Evolutionary conservation across 1,140 invertebrate genomes (phyloP).

Genomic region (Antheraea pernyi): DNA sequence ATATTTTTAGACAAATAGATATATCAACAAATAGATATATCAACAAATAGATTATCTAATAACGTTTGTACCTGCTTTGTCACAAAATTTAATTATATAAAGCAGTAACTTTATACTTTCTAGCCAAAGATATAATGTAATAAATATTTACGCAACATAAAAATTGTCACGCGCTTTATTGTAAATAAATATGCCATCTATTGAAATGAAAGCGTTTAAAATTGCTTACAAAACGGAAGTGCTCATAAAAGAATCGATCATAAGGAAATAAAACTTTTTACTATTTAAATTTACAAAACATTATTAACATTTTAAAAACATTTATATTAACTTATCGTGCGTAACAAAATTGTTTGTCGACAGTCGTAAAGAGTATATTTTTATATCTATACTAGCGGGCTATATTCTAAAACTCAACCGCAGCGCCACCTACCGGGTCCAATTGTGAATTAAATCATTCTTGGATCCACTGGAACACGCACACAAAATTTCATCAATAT

Average conservation of each 20-base stretch:
- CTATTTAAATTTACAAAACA: background rate
- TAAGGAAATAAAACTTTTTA: slow-evolving; percentile 4
- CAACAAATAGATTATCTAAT: too few species aligned
- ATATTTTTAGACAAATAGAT: too few species aligned
- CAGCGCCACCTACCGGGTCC: too few species aligned
- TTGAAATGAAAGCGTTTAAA: slow-evolving; percentile 59
- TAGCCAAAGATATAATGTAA: background rate
- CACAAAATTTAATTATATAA: too few species aligned
- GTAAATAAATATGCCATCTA: slow-evolving; percentile 45
- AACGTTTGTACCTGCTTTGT: too few species aligned
- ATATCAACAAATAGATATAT: too few species aligned
- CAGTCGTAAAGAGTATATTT: background rate
- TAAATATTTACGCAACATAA: slow-evolving; percentile 20
- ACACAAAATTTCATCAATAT: too few species aligned
- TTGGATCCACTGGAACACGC: too few species aligned
- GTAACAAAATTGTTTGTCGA: background rate
- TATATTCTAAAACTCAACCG: too few species aligned
- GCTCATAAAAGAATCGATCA: slow-evolving; percentile 46
- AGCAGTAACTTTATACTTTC: too few species aligned
- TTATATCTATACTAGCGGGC: background rate
- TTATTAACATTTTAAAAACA: background rate
- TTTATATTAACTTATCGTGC: background rate
- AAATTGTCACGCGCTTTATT: slow-evolving; percentile 48
- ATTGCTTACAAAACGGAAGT: slow-evolving; percentile 60
- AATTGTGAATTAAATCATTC: too few species aligned